Evolutionary conservation across 2,797 vertebrate species (phyloP).

Genomic region (Dallia pectoralis): DNA sequence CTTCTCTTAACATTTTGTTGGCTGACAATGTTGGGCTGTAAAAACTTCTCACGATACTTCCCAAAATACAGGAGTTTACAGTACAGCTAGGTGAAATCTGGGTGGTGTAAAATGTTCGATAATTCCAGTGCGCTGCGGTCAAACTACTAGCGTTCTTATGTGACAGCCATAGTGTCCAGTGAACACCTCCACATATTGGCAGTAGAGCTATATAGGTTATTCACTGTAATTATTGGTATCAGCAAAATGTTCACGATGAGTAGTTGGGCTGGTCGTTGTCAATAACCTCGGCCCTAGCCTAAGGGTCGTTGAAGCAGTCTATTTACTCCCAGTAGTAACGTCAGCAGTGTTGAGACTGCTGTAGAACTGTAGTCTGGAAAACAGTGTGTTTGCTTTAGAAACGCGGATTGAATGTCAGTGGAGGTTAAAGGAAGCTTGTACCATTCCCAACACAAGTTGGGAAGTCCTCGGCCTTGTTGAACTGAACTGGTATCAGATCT

Average conservation of each 20-base stretch:
- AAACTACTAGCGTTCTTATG: too few species aligned
- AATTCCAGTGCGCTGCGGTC: too few species aligned
- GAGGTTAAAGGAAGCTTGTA: not conserved
- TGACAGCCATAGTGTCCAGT: too few species aligned
- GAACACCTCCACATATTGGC: too few species aligned
- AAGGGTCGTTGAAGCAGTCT: slow-evolving; percentile 38
- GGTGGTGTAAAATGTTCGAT: too few species aligned
- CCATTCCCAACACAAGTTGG: not conserved
- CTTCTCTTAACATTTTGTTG: not conserved
- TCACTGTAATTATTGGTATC: too few species aligned
- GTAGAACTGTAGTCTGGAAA: slow-evolving; percentile 4
- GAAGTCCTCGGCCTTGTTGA: not conserved
- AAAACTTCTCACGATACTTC: too few species aligned
- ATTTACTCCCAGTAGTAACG: slow-evolving; percentile 22
- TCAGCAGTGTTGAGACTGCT: slow-evolving; percentile 30
- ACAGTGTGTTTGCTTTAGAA: slow-evolving; percentile 6
- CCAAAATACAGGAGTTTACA: slow-evolving; percentile 7
- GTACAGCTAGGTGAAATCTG: too few species aligned
- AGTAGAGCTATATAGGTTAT: too few species aligned
- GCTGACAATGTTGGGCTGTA: slow-evolving; percentile 33
- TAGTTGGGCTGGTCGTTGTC: too few species aligned
- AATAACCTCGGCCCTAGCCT: too few species aligned
- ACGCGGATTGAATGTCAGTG: not conserved
- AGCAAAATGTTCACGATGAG: too few species aligned
- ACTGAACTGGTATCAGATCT: not conserved